Conservation (phyloP, 2,888 invertebrate species). For the Hirtodrosophila confusa region DNA sequence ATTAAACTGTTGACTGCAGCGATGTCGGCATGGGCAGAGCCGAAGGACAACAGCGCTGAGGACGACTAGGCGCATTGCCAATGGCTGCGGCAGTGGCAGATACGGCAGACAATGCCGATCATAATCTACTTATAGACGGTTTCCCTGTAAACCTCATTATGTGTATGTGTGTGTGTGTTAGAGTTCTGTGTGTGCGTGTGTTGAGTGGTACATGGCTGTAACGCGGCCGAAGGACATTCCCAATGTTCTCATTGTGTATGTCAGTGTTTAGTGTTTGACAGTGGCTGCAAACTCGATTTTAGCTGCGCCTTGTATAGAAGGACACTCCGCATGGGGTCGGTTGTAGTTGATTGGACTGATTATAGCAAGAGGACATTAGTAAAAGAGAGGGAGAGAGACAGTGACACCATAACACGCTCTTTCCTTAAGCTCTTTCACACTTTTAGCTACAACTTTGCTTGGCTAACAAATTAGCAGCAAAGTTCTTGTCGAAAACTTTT, state of each 20-base stretch:
- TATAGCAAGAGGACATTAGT: slow-evolving; percentile 9
- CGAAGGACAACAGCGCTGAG: slow-evolving; percentile 36
- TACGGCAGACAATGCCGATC: slow-evolving; percentile 62
- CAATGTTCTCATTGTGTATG: slow-evolving; percentile 32
- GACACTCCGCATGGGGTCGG: slow-evolving; percentile 15
- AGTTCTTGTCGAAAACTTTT: slow-evolving; percentile 49
- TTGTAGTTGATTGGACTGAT: slow-evolving; percentile 42
- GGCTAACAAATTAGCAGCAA: slow-evolving; percentile 51
- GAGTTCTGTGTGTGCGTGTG: slow-evolving; percentile 1
- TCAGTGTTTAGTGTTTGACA: slow-evolving; percentile 22
- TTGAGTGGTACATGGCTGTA: slow-evolving; percentile 55
- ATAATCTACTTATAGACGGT: slow-evolving; percentile 54
- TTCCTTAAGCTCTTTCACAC: slow-evolving; percentile 17
- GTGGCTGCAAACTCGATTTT: slow-evolving; percentile 48
- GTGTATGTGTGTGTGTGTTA: slow-evolving; percentile 11
- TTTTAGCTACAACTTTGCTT: slow-evolving; percentile 17
- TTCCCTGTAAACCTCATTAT: slow-evolving; percentile 40
- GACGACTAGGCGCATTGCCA: slow-evolving; percentile 34
- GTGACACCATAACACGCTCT: slow-evolving; percentile 31
- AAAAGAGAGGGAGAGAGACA: neutral
- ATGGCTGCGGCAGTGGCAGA: slow-evolving; percentile 25
- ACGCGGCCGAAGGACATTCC: slow-evolving; percentile 55
- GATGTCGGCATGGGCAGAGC: slow-evolving; percentile 11
- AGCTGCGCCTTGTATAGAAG: slow-evolving; percentile 39
- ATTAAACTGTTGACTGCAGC: slow-evolving; percentile 44